These are phyloP conservation scores for Chironomus riparius DNA, from an alignment of 2,888 invertebrate species.

Conservation along the genomic window DNA sequence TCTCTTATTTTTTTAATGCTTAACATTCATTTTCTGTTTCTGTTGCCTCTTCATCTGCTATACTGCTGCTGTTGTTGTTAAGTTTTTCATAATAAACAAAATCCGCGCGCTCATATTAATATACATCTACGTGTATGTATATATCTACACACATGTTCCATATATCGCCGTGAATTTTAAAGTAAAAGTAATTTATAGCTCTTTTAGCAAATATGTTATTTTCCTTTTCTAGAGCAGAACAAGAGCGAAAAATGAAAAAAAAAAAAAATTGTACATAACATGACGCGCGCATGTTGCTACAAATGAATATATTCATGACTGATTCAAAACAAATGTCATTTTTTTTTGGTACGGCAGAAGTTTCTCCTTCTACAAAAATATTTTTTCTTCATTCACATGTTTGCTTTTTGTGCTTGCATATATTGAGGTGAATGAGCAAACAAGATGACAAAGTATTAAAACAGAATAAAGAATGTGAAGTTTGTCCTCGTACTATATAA, in stretches of 20 bases:
- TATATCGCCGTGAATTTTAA: slow-evolving; percentile 1
- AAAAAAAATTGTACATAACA: not conserved
- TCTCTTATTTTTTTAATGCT: not conserved
- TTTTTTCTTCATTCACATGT: no score
- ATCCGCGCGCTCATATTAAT: not conserved
- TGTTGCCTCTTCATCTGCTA: not conserved
- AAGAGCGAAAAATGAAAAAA: not conserved
- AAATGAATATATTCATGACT: slow-evolving; percentile 12
- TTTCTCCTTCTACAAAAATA: not conserved
- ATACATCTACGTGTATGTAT: not conserved
- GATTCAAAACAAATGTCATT: slow-evolving; percentile 11
- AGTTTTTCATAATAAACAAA: not conserved
- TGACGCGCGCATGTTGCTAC: slow-evolving; percentile 8
- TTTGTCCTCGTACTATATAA: no score
- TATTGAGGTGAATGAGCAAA: slow-evolving; percentile 5
- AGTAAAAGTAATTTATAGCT: slow-evolving; percentile 6
- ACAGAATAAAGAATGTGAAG: not conserved
- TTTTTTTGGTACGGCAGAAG: not conserved
- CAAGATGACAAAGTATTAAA: not conserved
- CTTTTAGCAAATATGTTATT: slow-evolving; percentile 8
- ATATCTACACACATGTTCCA: not conserved
- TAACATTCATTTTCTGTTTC: not conserved
- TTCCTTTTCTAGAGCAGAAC: not conserved
- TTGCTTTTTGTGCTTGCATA: no score
- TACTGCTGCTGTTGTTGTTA: not conserved